Evolutionary conservation across 2,113 vertebrate genomes (phyloP), one percentile per base, ranked within the genome.

Genomic region (Callionymus lyra): DNA sequence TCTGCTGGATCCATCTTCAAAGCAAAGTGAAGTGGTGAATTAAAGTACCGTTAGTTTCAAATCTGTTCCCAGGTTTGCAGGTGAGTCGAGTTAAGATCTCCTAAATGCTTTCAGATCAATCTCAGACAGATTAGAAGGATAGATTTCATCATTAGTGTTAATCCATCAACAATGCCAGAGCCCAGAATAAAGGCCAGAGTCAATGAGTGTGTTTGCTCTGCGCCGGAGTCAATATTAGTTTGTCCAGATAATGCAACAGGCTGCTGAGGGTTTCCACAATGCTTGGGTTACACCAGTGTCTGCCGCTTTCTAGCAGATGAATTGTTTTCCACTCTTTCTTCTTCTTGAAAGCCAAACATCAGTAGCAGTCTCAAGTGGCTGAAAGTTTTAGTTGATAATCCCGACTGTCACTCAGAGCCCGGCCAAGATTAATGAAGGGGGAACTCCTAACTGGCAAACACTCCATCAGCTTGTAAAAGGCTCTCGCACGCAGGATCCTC

Each of bases 281-380:
- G 68, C 72, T 76, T 72, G 61, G 56, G 59, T 80, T 75, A 79
- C 77, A 74, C 65, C 47, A 42, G 56, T 11, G 59, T 73, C 68
- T 73, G 58, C 54, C 36, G 53, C 67, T 38, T 62, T 60, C 51
- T 14, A 50, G 12, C 46, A 44, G 46, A 62, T 50, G 63, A 69
- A 82, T 75, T 58, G 72, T 50, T 67, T 45, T 68, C 44, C 41
- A 50, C 62, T 70, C 70, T 76, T 79, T 80, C 64, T 76, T 72
- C 63, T 75, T 57, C 66, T 60, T 66, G 53, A 69, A 81, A 78
- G 72, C 58, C 66, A 74, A 80, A 82, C 77, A 80, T 67, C 72
- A 80, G 81, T 78, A 80, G 76, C 72, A 61, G 72, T 65, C 71
- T 83, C 72, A 73, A 79, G 79, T 82, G 76, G 70, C 63, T 77